Evolutionary conservation across 2,888 invertebrate genomes (phyloP), one percentile per base, ranked within the genome.

Genomic region (Encarsia formosa): DNA sequence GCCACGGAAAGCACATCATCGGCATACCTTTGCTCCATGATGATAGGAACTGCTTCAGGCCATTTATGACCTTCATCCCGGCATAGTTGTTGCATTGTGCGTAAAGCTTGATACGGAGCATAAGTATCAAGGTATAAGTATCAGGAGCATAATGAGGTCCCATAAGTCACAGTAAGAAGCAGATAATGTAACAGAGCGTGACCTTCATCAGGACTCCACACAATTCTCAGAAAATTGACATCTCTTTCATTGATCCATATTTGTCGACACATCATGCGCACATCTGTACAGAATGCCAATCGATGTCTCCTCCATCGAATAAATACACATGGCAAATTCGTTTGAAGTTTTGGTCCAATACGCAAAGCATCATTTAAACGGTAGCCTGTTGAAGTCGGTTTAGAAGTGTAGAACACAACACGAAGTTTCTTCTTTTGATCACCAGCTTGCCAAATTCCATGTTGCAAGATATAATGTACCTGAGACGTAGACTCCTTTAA

Each of bases 351-450:
- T 23, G 46, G 37, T 2, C 29, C 37, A 2, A 38, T 6, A n/a
- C 38, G 18, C 13, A 37, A 26, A 13, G 6, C 29, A 13, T 46
- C 29, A n/a, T 37, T 46, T 2, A 46, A 13, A 16, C 37, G 37
- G 26, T 9, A n/a, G 2, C 38, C 46, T 3, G 46, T 26, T 4
- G 37, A 18, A 4, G 46, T 46, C n/a, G 37, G 37, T 4, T 29
- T 13, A 4, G 46, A 46, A 4, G 46, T 38, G 11, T 46, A n/a
- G 20, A 46, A 46, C 2, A 46, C 37, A 5, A 46, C 46, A 11
- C 46, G 2, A 2, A n/a, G n/a, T n/a, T n/a, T n/a, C n/a, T n/a
- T n/a, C n/a, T n/a, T n/a, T n/a, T n/a, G n/a, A n/a, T n/a, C 46
- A 8, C 15, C 8, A 2, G 37, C 13, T 22, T 46, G 26, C 46